Base-by-base conservation (phyloP, 2,888 invertebrate genomes). In the Ochropleura plecta region DNA sequence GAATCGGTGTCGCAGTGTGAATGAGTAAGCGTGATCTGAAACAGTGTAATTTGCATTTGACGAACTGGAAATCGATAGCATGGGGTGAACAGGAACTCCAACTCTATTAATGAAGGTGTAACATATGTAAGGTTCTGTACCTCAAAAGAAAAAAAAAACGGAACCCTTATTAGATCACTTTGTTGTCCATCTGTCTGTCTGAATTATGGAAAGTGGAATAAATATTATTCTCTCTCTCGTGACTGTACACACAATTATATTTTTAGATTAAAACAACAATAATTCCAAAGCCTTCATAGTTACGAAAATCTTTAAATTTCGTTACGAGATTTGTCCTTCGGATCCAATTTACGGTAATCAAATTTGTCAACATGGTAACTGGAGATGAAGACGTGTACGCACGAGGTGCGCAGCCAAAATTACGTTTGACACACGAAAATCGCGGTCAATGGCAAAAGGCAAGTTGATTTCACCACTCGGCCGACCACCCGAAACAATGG, bases 401-500 rank as follows among this genome's bases (percentile, higher is more conserved):
- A 79, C 71, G 69, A 78, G 71, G 76, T 73, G 69, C 73, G 73
- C 68, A 68, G 57, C 44, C 42, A 73, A 78, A 84, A 67, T 81
- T 81, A 79, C 79, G 73, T 85, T 86, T 87, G 88, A 88, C 88
- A 90, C 82, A 87, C 86, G 86, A 87, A 84, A 85, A 92, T 89
- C 85, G 89, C 88, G 91, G 92, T 92, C 92, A 92, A 92, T 91
- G 89, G 89, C 88, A 91, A 83, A 90, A 88, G 89, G 89, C 89
- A 91, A 89, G 88, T 88, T 86, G 88, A 90, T 93, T 93, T 93
- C 91, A 89, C 88, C 91, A 92, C 87, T 91, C 90, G 91, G 86
- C 87, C 91, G 91, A 90, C 90, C 91, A 91, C 88, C 91, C 89
- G 90, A 91, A 91, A 94, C 93, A 93, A 93, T 92, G 85, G 91